phyloP scores from a whole-genome alignment of 2,113 vertebrate species.

The Pelecanus crispus region DNA sequence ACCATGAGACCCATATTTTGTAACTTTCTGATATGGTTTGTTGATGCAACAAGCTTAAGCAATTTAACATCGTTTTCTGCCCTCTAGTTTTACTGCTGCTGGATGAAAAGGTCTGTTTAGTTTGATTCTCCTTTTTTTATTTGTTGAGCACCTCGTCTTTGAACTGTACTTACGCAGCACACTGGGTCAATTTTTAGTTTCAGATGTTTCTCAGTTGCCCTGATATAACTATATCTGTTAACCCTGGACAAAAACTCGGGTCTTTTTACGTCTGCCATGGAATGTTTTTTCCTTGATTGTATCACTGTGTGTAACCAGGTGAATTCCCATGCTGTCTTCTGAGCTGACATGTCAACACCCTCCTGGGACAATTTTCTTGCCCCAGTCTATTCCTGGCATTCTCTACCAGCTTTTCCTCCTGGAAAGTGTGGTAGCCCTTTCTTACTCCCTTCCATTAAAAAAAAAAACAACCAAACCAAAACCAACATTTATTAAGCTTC shows the following conservation, averaged over 20 bases:
- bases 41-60: constrained; percentile 36
- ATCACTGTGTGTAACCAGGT: background rate
- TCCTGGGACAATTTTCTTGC: background rate
- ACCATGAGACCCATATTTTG: constrained; percentile 56
- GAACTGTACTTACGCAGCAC: background rate
- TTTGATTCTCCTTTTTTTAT: constrained; percentile 61
- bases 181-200: background rate
- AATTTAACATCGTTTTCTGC: constrained; percentile 59
- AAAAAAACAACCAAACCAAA: too few species aligned
- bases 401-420: background rate
- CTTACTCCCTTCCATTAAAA: background rate
- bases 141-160: constrained; percentile 14
- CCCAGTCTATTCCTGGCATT: background rate
- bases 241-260: background rate
- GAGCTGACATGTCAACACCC: background rate
- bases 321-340: background rate
- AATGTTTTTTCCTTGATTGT: background rate
- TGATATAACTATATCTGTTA: background rate
- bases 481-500: background rate
- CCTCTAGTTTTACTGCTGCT: constrained; percentile 48
- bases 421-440: background rate
- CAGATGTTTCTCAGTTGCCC: background rate
- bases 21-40: constrained; percentile 24
- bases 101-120: constrained; percentile 41
- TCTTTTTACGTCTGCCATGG: background rate